Evolutionary conservation across 2,888 invertebrate genomes (phyloP).

Genomic region (Aphodius granarius): DNA sequence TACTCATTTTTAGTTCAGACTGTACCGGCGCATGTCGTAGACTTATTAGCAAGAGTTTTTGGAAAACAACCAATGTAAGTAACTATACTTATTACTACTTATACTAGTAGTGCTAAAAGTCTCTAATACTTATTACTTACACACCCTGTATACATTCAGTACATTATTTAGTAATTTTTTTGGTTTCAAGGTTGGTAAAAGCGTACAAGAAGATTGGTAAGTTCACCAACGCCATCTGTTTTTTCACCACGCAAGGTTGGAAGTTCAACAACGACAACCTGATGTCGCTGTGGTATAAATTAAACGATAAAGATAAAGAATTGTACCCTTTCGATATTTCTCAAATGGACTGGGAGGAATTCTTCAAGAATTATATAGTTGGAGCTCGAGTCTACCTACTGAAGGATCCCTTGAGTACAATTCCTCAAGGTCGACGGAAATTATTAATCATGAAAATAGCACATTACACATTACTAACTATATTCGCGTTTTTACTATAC

Average conservation of each 20-base stretch:
- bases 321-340: constrained; percentile 66
- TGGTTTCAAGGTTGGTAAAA: constrained; percentile 77
- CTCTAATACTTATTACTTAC: too few species aligned
- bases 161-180: too few species aligned
- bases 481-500: constrained; percentile 15
- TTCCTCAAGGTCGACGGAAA: constrained; percentile 69
- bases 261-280: constrained; percentile 66
- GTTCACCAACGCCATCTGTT: constrained; percentile 71
- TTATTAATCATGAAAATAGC: constrained; percentile 41
- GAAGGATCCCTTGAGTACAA: constrained; percentile 76
- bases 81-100: not conserved
- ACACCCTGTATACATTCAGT: too few species aligned
- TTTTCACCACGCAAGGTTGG: constrained; percentile 83
- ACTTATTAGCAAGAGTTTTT: constrained; percentile 40
- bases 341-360: constrained; percentile 75
- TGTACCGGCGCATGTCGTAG: constrained; percentile 58
- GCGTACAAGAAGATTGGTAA: constrained; percentile 76
- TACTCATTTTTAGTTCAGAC: constrained; percentile 63
- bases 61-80: constrained; percentile 68
- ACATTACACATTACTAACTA: constrained; percentile 40
- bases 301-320: constrained; percentile 60
- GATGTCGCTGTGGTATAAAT: constrained; percentile 58
- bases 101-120: not conserved
- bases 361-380: constrained; percentile 67
- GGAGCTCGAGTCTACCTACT: constrained; percentile 78